Evolutionary conservation across 2,113 vertebrate genomes (phyloP), one percentile per base, ranked within the genome.

Genomic region (Odontophorus gujanensis): DNA sequence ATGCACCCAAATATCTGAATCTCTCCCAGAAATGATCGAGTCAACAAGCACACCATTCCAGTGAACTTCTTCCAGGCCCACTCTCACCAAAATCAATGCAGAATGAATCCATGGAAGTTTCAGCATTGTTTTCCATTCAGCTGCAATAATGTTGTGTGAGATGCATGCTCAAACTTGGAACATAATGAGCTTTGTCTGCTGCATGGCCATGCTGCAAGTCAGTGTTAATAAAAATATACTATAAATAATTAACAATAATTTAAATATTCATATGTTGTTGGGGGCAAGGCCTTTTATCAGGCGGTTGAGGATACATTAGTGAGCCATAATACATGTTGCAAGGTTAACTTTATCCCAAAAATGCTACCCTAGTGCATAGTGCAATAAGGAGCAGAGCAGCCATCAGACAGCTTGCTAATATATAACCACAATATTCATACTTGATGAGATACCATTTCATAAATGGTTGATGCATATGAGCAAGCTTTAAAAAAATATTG

Each of bases 191-290:
- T 82, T 78, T 48, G 74, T 61, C 43, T 73, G 84, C 72, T 63
- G 5, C 75, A 50, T 66, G 94, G 74, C 96, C 96, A 93, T 34
- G 62, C 30, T 88, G 75, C 88, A 97, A 97, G 94, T 89, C 95
- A 96, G 69, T 83, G 90, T 78, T 95, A 96, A 97, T 96, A 97
- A 96, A 97, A 97, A 95, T 75, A 97, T 59, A 89, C 89, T 74
- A 97, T 97, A 96, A 98, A 98, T 98, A 98, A 98, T 98, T 98
- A 97, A 98, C 96, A 96, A 80, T 97, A 96, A 98, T 98, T 98
- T 98, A 98, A 98, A 98, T 98, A 98, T 98, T 98, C 97, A 98
- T 98, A 98, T 98, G 97, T 98, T 98, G 97, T 98, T 97, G 94
- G 91, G 97, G 97, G 96, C 96, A 97, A 98, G 98, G 97, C 97